Percentiles rank a stretch among this genome's conserved stretches.
phyloP scores from a whole-genome alignment of 2,113 vertebrate genomes.

The Ancistrus triradiatus region DNA sequence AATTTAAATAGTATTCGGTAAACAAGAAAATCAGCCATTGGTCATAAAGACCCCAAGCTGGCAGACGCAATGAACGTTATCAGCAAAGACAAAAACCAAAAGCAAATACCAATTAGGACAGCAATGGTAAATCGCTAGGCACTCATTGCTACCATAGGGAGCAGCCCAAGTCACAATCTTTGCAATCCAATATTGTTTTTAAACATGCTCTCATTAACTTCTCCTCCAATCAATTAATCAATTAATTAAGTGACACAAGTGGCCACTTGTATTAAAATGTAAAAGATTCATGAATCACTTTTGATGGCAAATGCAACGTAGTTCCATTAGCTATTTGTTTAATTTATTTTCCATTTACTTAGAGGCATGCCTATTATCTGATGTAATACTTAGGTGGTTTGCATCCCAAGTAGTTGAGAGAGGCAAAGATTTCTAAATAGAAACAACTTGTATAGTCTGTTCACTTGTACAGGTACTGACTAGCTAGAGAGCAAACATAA shows the following conservation, averaged over 20 bases:
- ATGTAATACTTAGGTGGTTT: too few species aligned
- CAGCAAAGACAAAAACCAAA: background rate
- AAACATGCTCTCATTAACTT: background rate
- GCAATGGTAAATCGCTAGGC: background rate
- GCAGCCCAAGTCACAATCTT: background rate
- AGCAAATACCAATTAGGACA: background rate
- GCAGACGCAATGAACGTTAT: conserved; percentile 31
- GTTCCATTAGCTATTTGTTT: too few species aligned
- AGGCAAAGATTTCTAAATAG: too few species aligned
- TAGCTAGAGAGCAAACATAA: too few species aligned
- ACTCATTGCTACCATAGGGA: too few species aligned
- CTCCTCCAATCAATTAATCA: background rate
- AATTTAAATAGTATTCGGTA: conserved; percentile 30
- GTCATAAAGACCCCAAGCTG: conserved; percentile 12
- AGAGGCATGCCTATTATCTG: too few species aligned
- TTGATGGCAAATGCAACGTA: too few species aligned
- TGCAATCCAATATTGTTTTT: background rate
- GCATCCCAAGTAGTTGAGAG: too few species aligned
- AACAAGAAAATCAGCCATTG: conserved; percentile 8
- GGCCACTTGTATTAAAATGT: background rate
- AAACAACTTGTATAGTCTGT: too few species aligned
- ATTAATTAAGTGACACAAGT: background rate
- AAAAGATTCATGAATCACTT: too few species aligned
- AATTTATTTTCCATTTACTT: too few species aligned
- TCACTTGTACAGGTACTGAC: too few species aligned